These are phyloP conservation scores for Salvelinus alpinus DNA, from an alignment of 2,113 vertebrate species.

Conservation along the genomic window DNA sequence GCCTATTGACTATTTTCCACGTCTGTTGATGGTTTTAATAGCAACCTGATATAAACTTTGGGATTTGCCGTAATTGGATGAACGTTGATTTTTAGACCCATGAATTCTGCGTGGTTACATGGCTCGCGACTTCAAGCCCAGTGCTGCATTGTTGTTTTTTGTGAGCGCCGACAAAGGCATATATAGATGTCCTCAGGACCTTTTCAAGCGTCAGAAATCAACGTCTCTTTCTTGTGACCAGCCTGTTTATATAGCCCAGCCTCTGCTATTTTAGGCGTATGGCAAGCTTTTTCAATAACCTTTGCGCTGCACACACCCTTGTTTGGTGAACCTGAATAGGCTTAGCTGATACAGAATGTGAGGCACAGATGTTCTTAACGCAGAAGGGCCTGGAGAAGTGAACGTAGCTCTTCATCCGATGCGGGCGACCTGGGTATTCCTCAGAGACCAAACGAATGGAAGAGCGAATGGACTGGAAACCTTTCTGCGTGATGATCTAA, in stretches of 20 bases:
- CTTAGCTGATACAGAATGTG: slow-evolving; percentile 26
- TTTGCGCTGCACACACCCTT: not conserved
- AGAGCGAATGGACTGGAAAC: slow-evolving; percentile 40
- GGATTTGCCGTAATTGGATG: no score
- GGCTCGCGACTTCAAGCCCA: no score
- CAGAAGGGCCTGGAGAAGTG: slow-evolving; percentile 1
- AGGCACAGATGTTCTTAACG: slow-evolving; percentile 17
- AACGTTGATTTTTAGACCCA: not conserved
- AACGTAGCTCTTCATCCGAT: slow-evolving; percentile 49
- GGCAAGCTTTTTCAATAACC: slow-evolving; percentile 11
- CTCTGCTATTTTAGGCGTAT: not conserved
- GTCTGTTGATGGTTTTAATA: not conserved
- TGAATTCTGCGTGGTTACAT: no score
- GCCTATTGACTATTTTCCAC: not conserved
- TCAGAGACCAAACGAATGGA: slow-evolving; percentile 21
- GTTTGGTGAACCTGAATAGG: slow-evolving; percentile 28
- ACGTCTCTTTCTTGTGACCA: no score
- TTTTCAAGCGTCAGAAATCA: no score
- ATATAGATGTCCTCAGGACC: no score
- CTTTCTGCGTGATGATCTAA: slow-evolving; percentile 46
- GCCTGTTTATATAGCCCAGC: no score
- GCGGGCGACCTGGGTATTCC: slow-evolving; percentile 54
- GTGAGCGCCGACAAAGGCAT: no score
- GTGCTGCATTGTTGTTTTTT: not conserved
- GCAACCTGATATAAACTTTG: no score